phyloP scores from a whole-genome alignment of 2,888 invertebrate genomes.

The Coelopa pilipes region DNA sequence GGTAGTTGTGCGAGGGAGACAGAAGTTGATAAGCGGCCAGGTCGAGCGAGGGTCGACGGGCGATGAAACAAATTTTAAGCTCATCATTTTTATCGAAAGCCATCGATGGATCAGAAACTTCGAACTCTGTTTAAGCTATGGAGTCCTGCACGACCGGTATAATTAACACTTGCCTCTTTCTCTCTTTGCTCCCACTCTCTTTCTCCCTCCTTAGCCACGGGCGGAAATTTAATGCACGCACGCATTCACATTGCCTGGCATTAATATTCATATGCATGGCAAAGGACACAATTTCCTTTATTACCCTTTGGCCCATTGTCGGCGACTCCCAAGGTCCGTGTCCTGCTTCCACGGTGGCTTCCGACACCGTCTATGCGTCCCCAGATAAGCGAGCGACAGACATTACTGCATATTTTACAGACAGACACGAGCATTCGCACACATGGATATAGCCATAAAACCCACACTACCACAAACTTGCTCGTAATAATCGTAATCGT shows the following conservation, averaged over 20 bases:
- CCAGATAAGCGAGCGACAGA: slow-evolving; percentile 38
- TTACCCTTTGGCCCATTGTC: neutral
- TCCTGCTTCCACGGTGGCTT: neutral
- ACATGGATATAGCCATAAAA: slow-evolving; percentile 34
- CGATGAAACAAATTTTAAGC: too few species aligned
- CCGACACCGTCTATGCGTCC: neutral
- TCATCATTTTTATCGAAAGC: too few species aligned
- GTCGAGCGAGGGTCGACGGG: too few species aligned
- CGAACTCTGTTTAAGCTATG: too few species aligned
- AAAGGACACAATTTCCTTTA: slow-evolving; percentile 16
- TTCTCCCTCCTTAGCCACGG: neutral
- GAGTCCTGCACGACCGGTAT: neutral
- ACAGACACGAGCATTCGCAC: slow-evolving; percentile 21
- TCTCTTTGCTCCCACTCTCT: neutral
- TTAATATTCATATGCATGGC: slow-evolving; percentile 14
- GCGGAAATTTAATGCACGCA: neutral
- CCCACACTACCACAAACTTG: neutral
- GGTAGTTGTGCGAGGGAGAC: too few species aligned
- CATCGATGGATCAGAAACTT: too few species aligned
- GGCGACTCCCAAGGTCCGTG: too few species aligned
- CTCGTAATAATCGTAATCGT: slow-evolving; percentile 19
- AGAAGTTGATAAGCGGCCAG: too few species aligned
- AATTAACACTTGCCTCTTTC: neutral
- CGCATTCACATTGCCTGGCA: neutral
- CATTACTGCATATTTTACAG: slow-evolving; percentile 51